Evolutionary conservation across 1,140 invertebrate species (phyloP).

Genomic region (Steinernema khuongi): DNA sequence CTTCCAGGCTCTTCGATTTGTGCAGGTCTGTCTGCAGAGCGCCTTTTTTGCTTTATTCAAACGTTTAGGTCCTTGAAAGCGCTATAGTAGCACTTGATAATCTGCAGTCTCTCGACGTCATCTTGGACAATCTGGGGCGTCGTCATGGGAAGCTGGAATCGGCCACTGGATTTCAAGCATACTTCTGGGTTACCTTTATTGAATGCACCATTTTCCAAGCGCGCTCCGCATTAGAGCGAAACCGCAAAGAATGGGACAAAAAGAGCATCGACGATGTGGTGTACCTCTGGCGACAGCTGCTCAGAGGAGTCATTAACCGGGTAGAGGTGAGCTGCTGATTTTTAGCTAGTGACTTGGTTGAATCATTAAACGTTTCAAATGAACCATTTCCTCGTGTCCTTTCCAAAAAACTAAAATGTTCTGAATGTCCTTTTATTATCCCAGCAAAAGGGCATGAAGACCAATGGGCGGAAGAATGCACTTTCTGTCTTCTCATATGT

Average conservation of each 20-base stretch:
- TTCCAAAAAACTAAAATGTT: too few species aligned
- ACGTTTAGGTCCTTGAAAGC: slow-evolving; percentile 32
- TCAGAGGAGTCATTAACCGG: slow-evolving; percentile 33
- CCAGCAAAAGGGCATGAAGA: too few species aligned
- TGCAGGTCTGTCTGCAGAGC: slow-evolving; percentile 20
- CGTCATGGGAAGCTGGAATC: slow-evolving; percentile 36
- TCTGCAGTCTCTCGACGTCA: slow-evolving; percentile 30
- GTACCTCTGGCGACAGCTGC: slow-evolving; percentile 31
- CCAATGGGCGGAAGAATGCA: too few species aligned
- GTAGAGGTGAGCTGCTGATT: slow-evolving; percentile 30
- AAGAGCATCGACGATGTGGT: slow-evolving; percentile 27
- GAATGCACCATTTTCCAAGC: slow-evolving; percentile 36
- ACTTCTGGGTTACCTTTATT: slow-evolving; percentile 36
- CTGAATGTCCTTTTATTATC: background rate
- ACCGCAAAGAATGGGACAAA: slow-evolving; percentile 25
- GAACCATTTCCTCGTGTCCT: background rate
- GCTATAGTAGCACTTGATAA: slow-evolving; percentile 26
- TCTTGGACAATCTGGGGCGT: slow-evolving; percentile 37
- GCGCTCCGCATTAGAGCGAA: slow-evolving; percentile 17
- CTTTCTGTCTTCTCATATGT: too few species aligned
- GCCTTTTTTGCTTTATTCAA: background rate
- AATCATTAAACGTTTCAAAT: background rate
- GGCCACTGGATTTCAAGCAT: slow-evolving; percentile 33
- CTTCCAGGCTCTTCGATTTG: slow-evolving; percentile 37
- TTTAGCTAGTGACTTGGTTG: slow-evolving; percentile 1